Evolutionary conservation across 2,113 vertebrate species (phyloP).

Genomic region (Thalassoma bifasciatum): DNA sequence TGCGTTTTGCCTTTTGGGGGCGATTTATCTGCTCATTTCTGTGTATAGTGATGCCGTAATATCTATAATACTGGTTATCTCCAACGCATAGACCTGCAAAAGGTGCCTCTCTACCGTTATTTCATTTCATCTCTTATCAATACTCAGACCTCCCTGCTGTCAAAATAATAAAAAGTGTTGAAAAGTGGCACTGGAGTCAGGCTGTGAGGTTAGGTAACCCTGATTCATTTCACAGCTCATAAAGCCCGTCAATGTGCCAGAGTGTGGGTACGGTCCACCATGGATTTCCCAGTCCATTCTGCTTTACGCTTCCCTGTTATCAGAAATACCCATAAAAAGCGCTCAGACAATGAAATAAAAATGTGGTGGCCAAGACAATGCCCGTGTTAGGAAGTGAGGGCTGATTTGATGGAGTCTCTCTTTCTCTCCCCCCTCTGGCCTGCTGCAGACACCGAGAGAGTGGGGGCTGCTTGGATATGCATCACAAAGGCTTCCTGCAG

Average conservation of each 20-base stretch:
- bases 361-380: conserved; percentile 63
- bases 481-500: conserved; percentile 83
- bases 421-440: conserved; percentile 39
- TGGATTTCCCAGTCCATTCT: conserved; percentile 46
- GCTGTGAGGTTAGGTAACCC: conserved; percentile 62
- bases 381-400: conserved; percentile 55
- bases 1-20: conserved; percentile 40
- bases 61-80: conserved; percentile 27
- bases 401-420: conserved; percentile 73
- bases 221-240: conserved; percentile 79
- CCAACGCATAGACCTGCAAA: conserved; percentile 35
- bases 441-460: conserved; percentile 57
- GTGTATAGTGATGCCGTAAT: conserved; percentile 30
- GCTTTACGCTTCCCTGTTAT: conserved; percentile 50
- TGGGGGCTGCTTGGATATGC: conserved; percentile 79
- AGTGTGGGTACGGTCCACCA: conserved; percentile 54
- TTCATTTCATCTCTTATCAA: conserved; percentile 68
- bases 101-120: conserved; percentile 38
- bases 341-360: conserved; percentile 65
- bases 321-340: conserved; percentile 66
- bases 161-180: conserved; percentile 71
- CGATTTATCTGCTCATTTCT: conserved; percentile 30
- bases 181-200: conserved; percentile 49
- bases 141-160: conserved; percentile 45
- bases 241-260: conserved; percentile 52